These are phyloP conservation scores for Trimorus sp. DNA, from an alignment of 2,888 invertebrate species.

Conservation along the genomic window DNA sequence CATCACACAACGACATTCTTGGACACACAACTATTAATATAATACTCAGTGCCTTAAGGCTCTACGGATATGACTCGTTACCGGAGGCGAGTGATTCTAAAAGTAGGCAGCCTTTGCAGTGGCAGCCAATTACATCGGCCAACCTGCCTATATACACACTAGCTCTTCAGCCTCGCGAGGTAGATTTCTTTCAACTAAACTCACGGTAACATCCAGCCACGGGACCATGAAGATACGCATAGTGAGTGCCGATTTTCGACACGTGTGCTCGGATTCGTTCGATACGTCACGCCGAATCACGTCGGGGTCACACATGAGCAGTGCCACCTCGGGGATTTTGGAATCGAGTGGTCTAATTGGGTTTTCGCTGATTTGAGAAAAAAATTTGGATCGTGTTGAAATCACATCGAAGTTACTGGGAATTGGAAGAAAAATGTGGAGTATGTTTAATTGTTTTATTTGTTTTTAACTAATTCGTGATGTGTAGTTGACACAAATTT, in stretches of 20 bases:
- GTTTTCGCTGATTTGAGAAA: too few relatives aligned
- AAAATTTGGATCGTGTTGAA: too few relatives aligned
- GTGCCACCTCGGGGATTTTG: too few relatives aligned
- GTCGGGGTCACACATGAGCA: too few relatives aligned
- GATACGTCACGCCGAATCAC: too few relatives aligned
- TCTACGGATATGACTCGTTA: slow-evolving; percentile 71
- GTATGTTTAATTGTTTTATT: too few relatives aligned
- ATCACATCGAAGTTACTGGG: too few relatives aligned
- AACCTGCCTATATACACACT: slow-evolving; percentile 75
- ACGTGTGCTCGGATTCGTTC: not conserved
- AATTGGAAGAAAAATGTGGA: too few relatives aligned
- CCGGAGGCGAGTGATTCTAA: slow-evolving; percentile 77
- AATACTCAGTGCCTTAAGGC: slow-evolving; percentile 69
- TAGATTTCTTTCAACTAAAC: slow-evolving; percentile 76
- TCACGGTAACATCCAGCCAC: slow-evolving; percentile 71
- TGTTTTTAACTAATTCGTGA: too few relatives aligned
- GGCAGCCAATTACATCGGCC: slow-evolving; percentile 75
- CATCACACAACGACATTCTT: slow-evolving; percentile 71
- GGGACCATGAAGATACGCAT: slow-evolving; percentile 71
- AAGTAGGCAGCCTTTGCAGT: slow-evolving; percentile 74
- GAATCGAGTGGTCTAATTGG: too few relatives aligned
- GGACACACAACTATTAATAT: slow-evolving; percentile 58
- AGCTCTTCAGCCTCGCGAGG: slow-evolving; percentile 73
- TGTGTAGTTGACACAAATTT: too few relatives aligned
- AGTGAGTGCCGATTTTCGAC: slow-evolving; percentile 72